A percentile compares a stretch with the other conserved stretches of the same genome.
These are phyloP conservation scores for Calvadosia cruxmelitensis DNA, from an alignment of 30 jellyfish, hydroid and myxozoan species.

Conservation along the genomic window DNA sequence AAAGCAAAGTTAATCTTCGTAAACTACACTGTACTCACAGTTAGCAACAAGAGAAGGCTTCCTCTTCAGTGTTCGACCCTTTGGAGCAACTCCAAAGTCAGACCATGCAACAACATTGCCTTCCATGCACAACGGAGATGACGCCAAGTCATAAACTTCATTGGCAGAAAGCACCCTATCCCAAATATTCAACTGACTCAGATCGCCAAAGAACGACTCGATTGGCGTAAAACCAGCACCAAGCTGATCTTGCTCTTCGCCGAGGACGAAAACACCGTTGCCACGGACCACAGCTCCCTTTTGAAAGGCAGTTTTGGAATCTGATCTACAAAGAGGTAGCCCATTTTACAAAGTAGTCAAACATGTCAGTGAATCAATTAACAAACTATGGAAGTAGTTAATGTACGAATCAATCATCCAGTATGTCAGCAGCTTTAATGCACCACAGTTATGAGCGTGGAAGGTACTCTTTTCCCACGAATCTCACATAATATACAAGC, in stretches of 20 bases:
- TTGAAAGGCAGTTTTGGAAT: constrained; percentile 63
- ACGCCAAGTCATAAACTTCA: constrained; percentile 65
- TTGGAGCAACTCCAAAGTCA: constrained; percentile 47
- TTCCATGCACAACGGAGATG: constrained; percentile 31
- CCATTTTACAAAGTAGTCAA: no score
- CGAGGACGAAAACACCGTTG: constrained; percentile 83
- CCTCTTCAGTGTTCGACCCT: constrained; percentile 45
- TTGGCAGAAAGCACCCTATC: constrained; percentile 46
- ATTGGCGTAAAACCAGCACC: constrained; percentile 84
- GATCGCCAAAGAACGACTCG: constrained; percentile 90
- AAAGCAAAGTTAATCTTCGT: no score
- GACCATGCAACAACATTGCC: constrained; percentile 95
- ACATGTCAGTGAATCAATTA: no score
- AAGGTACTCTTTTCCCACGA: no score
- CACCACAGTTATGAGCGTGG: no score
- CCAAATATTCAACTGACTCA: constrained; percentile 83
- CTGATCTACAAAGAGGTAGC: no score
- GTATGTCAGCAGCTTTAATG: no score
- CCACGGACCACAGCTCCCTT: constrained; percentile 36
- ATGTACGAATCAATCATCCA: no score
- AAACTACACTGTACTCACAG: constrained; percentile 39
- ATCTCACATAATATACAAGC: no score
- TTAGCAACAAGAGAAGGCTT: constrained; percentile 73
- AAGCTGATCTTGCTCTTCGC: constrained; percentile 90
- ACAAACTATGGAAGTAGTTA: no score